Evolutionary conservation across 2,797 vertebrate genomes (phyloP).

Genomic region (Uromys caudimaculatus): DNA sequence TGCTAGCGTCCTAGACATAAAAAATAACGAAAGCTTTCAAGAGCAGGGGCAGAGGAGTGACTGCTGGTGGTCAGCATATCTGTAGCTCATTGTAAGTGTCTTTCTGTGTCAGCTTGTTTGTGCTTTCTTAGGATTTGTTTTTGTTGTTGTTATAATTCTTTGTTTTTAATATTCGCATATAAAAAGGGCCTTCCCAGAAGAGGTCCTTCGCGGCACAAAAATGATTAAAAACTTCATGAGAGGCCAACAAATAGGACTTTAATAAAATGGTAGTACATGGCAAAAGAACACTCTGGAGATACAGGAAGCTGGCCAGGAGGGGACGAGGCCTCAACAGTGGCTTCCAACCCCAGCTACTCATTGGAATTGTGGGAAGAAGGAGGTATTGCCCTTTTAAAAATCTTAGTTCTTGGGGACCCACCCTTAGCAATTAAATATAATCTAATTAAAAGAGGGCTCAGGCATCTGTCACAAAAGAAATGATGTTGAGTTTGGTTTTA

Average conservation of each 20-base stretch:
- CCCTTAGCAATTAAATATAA: not conserved
- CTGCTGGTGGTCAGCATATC: not conserved
- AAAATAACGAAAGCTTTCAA: not conserved
- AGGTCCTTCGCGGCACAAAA: not conserved
- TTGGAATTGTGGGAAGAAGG: not conserved
- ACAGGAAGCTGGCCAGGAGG: not conserved
- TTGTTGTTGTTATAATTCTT: not conserved
- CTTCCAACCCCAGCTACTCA: not conserved
- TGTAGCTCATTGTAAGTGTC: not conserved
- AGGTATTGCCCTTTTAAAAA: not conserved
- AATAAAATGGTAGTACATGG: not conserved
- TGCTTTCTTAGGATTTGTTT: not conserved
- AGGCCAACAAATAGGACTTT: not conserved
- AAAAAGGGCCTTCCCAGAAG: not conserved
- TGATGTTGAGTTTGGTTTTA: not conserved
- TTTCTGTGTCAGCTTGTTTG: not conserved
- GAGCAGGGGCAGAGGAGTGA: not conserved
- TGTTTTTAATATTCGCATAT: not conserved
- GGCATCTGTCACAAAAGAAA: not conserved
- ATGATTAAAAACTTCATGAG: not conserved
- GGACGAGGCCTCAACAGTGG: not conserved
- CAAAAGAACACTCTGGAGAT: not conserved
- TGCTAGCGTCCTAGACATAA: not conserved
- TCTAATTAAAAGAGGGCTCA: not conserved
- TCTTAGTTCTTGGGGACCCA: not conserved